Base-by-base conservation (phyloP, 2,797 vertebrate species). In the Phylloscopus collybita region DNA sequence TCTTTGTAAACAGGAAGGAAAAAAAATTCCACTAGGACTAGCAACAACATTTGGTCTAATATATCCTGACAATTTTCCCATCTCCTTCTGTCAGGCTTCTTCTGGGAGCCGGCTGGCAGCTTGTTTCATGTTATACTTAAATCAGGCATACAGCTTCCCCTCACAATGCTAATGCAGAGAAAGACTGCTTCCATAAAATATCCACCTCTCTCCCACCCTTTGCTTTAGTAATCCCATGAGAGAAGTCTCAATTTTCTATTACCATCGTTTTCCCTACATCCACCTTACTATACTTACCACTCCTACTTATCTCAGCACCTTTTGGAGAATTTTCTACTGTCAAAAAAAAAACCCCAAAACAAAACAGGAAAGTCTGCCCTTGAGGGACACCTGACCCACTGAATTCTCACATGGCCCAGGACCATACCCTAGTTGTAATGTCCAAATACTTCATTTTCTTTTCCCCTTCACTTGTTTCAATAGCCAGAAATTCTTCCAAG, bases 31-130 rank as follows among this genome's bases (percentile, higher is more conserved):
- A 92, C 96, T 60, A 94, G 87, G 97, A 95, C 88, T 93, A 93
- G 92, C 96, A 97, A 96, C 93, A 91, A 79, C 91, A 93, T 94
- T 93, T 88, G 90, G 96, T 94, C 96, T 97, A 97, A 97, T 96
- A 95, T 74, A 95, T 96, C 93, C 81, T 97, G 97, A 97, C 97
- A 97, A 95, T 96, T 97, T 96, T 95, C 95, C 94, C 96, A 97
- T 96, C 95, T 97, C 96, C 90, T 96, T 96, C 95, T 95, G 95
- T 94, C 22, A 57, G 69, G 94, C 76, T 82, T 73, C 96, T 97
- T 96, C 84, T 86, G 97, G 93, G 96, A 97, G 94, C 88, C 16
- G 67, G 86, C 53, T 96, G 95, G 96, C 95, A 97, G 95, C 93
- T 95, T 97, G 93, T 91, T 97, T 96, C 97, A 94, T 80, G 96